Evolutionary conservation across 2,888 invertebrate species (phyloP), one percentile per base, ranked within the genome.

Genomic region (Ochropacha duplaris): DNA sequence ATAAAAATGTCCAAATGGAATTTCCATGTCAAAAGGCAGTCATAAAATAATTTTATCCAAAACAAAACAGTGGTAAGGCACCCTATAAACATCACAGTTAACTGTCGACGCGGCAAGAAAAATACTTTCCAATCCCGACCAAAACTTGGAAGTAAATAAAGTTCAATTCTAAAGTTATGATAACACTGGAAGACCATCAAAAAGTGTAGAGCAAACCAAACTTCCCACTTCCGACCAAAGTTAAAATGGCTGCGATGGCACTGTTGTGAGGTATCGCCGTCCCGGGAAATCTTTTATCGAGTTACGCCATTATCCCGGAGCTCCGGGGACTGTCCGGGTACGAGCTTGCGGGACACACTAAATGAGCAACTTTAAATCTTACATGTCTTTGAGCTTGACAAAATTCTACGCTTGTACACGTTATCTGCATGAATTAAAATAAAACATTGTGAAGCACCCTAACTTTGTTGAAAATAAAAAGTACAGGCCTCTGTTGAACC

Each of bases 211-310:
- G 69, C 66, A 62, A 67, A 19, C 56, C 62, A 16, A 71, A 75
- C 66, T 76, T 76, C 55, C 66, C 74, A 71, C 74, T 75, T 54
- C 57, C 67, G 64, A 58, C 64, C 64, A 61, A 69, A 76, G 73
- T 78, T 78, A 66, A 76, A 74, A 76, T 72, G 61, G 64, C 58
- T 54, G 54, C 19, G 19, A 60, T 55, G 68, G 65, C 67, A 68
- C 72, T 64, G 44, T 44, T 44, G 69, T 77, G 82, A 84, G 76
- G 71, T 80, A 84, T 84, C 69, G 75, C 59, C 79, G 79, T 75
- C 85, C 66, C 78, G 90, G 91, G 90, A 90, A 90, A 90, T 90
- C 88, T 90, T 88, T 89, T 88, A 90, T 90, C 84, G 86, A 86
- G 88, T 88, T 81, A 86, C 76, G 75, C 86, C 83, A 90, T 90